Base-by-base conservation (phyloP, 1,140 invertebrate genomes). In the Archivesica marissinica region DNA sequence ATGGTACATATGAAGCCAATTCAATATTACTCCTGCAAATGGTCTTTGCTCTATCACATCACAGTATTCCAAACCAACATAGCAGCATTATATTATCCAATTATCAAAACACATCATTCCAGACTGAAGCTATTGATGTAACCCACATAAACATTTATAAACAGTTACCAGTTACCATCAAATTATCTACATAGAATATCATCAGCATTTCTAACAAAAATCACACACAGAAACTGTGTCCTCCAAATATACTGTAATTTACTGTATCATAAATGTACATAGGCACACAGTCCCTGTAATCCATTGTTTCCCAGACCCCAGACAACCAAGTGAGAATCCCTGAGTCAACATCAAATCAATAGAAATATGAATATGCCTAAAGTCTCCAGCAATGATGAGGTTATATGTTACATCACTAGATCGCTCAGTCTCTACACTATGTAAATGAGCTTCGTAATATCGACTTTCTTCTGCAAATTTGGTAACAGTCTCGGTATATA, bases 401-500 rank as follows among this genome's bases (percentile, higher is more conserved):
- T 64, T 35, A 15, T 64, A 35, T 64, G 59, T 64, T 64, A 64
- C 59, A 64, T 64, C 59, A 64, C 30, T 4, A 15, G n/a, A 47
- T 72, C n/a, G 25, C 33, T 72, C 17, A 72, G 41, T 72, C 68
- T 44, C 35, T 64, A 47, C 50, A 25, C 68, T 44, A 72, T 50
- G 15, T 25, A 41, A 72, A 72, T 44, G 2, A 17, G 59, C 59
- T 64, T 33, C 28, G 50, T 50, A 47, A 41, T 72, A 72, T 72
- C 39, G 68, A 72, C 68, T 72, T 50, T 72, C 38, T 56, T 33
- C 41, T 50, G 68, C 15, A 72, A 72, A 47, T 47, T 50, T 72
- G 68, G 68, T 30, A 72, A 70, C 47, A 30, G 38, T 25, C 61
- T 70, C n/a, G n/a, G 35, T 3, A n/a, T 41, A 47, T 72, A 47